Evolutionary conservation across 2,113 vertebrate genomes (phyloP), one percentile per base, ranked within the genome.

Genomic region (Rutilus rutilus): DNA sequence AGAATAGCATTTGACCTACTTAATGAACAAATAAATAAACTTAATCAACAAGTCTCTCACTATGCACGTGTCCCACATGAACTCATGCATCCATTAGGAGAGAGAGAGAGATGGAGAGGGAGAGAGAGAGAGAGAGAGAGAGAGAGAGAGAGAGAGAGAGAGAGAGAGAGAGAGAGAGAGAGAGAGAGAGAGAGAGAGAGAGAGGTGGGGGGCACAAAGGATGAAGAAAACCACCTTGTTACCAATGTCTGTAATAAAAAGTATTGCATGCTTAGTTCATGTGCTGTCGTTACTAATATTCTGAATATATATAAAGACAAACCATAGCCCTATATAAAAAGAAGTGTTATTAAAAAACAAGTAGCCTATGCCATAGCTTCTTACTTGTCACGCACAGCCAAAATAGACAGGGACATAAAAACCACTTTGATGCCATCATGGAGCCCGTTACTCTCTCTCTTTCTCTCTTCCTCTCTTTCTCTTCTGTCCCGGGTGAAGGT

Each of bases 381-480:
- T 89, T 80, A 89, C 88, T 85, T 33, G 50, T 54, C 80, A 69
- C 59, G 25, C 60, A 84, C 33, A 89, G 78, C 64, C 84, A 85
- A 36, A 89, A 33, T 36, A 89, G 78, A 67, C 80, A 62, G 47
- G 85, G 54, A 27, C 60, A 62, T n/a, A 80, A 60, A 5, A 33
- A 23, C 81, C 87, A 84, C n/a, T 60, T 77, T 36, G 73, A 25
- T 82, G 77, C 78, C 88, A 78, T 89, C 52, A 2, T 45, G 21
- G 17, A 27, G 11, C 36, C 39, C 42, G 57, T 47, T 57, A 21
- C 47, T 21, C 69, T 33, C 8, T 11, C 25, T 33, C 6, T 15
- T 11, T n/a, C 30, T 71, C n/a, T 60, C 52, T 33, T 15, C 7
- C 6, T 12, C 21, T 36, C 6, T 57, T 8, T 19, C 42, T 71